Percentiles rank a stretch among this genome's conserved stretches.
These are phyloP conservation scores for Trachelus troglodyta DNA, from an alignment of 2,888 invertebrate species.

Conservation along the genomic window DNA sequence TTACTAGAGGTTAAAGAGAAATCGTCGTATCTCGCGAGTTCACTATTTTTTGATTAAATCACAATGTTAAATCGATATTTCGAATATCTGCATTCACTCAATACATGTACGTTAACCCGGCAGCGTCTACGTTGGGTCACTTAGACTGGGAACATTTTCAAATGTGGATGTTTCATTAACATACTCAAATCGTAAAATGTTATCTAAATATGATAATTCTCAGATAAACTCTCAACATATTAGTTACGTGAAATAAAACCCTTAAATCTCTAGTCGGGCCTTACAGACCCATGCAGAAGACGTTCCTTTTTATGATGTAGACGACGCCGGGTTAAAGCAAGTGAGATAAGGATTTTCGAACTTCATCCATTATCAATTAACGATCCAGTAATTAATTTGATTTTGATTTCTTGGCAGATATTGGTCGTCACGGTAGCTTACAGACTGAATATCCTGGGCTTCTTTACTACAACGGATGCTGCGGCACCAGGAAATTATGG, in stretches of 20 bases:
- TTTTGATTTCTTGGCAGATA: conserved; percentile 66
- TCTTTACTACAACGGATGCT: conserved; percentile 81
- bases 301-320: no score
- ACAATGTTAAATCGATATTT: neutral
- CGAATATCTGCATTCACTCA: neutral
- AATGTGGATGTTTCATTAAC: no score
- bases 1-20: neutral
- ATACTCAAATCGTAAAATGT: no score
- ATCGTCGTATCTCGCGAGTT: neutral
- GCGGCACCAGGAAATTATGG: conserved; percentile 85
- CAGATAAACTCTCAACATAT: no score
- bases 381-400: neutral
- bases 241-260: no score
- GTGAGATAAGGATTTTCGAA: neutral
- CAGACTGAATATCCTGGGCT: conserved; percentile 85
- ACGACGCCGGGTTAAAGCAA: neutral
- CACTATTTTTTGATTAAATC: neutral
- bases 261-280: no score
- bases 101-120: neutral
- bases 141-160: no score
- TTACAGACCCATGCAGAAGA: no score
- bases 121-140: no score
- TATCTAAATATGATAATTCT: no score
- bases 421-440: conserved; percentile 84
- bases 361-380: neutral